Evolutionary conservation across 1,140 invertebrate genomes (phyloP).

Genomic region (Andrena cerasifolii): DNA sequence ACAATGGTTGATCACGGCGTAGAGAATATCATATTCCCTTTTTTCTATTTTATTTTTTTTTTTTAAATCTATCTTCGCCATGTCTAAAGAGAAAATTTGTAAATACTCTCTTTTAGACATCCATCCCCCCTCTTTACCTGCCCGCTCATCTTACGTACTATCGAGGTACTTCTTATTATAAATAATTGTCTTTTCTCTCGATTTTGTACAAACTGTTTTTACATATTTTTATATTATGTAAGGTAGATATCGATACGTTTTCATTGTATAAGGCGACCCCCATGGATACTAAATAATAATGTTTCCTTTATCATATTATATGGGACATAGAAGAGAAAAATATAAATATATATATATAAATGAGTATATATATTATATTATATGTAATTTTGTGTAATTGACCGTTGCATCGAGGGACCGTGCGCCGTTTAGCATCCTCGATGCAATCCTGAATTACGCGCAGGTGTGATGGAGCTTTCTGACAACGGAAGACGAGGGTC

Average conservation of each 20-base stretch:
- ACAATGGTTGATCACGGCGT: slow-evolving; percentile 7
- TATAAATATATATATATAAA: slow-evolving; percentile 33
- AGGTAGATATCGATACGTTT: slow-evolving; percentile 58
- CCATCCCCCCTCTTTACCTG: slow-evolving; percentile 43
- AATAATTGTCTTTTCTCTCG: slow-evolving; percentile 78
- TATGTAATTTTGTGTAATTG: slow-evolving; percentile 63
- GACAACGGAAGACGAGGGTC: slow-evolving; percentile 27
- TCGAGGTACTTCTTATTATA: slow-evolving; percentile 59
- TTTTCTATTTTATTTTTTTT: slow-evolving; percentile 19
- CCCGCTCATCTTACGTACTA: slow-evolving; percentile 59
- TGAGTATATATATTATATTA: slow-evolving; percentile 22
- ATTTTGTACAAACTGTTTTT: slow-evolving; percentile 82
- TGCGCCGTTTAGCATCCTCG: slow-evolving; percentile 24
- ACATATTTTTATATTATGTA: slow-evolving; percentile 74
- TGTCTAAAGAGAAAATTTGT: slow-evolving; percentile 65
- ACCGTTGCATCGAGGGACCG: slow-evolving; percentile 62
- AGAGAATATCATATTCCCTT: too few species aligned
- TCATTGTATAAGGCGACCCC: slow-evolving; percentile 66
- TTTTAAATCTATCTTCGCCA: slow-evolving; percentile 19
- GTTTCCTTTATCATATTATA: slow-evolving; percentile 71
- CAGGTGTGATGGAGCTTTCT: slow-evolving; percentile 66
- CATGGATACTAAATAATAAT: slow-evolving; percentile 74
- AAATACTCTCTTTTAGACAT: slow-evolving; percentile 71
- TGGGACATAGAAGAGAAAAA: slow-evolving; percentile 45
- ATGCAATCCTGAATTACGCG: slow-evolving; percentile 67